Percentiles rank a stretch among this genome's conserved stretches.
Evolutionary conservation across 2,888 invertebrate genomes (phyloP).

Genomic region (Melipona bicolor): DNA sequence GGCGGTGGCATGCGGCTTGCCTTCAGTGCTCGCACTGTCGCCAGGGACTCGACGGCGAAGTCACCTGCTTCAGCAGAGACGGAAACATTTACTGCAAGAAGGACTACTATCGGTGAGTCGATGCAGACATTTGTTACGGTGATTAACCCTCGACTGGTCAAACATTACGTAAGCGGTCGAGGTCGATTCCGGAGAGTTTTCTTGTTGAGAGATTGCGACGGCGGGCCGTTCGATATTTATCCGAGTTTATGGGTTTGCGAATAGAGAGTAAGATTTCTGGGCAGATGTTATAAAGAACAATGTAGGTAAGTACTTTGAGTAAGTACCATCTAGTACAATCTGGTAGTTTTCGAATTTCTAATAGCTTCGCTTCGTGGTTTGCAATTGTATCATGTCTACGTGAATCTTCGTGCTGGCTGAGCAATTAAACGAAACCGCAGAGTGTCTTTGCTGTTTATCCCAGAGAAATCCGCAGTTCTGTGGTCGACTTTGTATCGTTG

Average conservation of each 20-base stretch:
- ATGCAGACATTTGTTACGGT: conserved; percentile 30
- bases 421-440: conserved; percentile 45
- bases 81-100: conserved; percentile 98
- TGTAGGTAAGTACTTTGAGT: too few species aligned
- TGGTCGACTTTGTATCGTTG: conserved; percentile 23
- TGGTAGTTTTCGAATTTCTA: too few species aligned
- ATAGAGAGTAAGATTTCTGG: too few species aligned
- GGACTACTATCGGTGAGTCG: conserved; percentile 96
- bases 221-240: neutral
- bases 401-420: conserved; percentile 20
- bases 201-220: neutral
- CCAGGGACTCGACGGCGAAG: conserved; percentile 94
- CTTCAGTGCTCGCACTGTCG: conserved; percentile 96
- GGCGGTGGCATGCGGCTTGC: conserved; percentile 97
- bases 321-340: too few species aligned
- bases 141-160: conserved; percentile 23
- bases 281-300: too few species aligned
- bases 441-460: conserved; percentile 39
- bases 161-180: conserved; percentile 15
- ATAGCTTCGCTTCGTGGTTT: neutral
- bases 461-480: conserved; percentile 30
- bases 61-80: conserved; percentile 96
- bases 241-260: neutral
- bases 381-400: neutral
- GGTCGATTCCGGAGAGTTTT: neutral